These are phyloP conservation scores for Eleginops maclovinus DNA, from an alignment of 2,113 vertebrate species.

Conservation along the genomic window DNA sequence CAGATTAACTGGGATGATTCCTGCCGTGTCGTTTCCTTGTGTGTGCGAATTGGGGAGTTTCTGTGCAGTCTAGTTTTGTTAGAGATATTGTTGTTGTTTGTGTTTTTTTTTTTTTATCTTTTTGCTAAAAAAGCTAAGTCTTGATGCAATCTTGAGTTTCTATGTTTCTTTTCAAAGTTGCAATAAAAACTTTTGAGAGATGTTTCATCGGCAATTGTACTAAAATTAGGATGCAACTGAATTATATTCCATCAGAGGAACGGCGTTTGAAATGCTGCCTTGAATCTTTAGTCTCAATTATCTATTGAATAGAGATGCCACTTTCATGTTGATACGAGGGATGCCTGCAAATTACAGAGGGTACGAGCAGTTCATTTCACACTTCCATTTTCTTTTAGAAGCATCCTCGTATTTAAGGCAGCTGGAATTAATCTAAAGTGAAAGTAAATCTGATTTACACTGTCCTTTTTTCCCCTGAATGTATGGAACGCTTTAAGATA, in stretches of 20 bases:
- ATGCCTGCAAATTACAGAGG: slow-evolving; percentile 16
- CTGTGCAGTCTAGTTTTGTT: slow-evolving; percentile 3
- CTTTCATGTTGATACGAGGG: slow-evolving; percentile 24
- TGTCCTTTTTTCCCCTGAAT: background rate
- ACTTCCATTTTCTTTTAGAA: background rate
- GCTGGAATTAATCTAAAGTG: slow-evolving; percentile 10
- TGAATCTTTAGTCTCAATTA: slow-evolving; percentile 65
- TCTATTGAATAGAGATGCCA: slow-evolving; percentile 28
- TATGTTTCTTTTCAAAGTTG: background rate
- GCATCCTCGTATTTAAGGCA: background rate
- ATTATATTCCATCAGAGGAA: slow-evolving; percentile 26
- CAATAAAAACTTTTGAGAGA: slow-evolving; percentile 32
- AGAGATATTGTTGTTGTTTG: slow-evolving; percentile 8
- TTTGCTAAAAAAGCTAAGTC: background rate
- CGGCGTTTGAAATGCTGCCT: slow-evolving; percentile 48
- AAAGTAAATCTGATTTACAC: background rate
- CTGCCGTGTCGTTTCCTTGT: slow-evolving; percentile 42
- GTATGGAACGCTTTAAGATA: slow-evolving; percentile 6
- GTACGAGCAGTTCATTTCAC: slow-evolving; percentile 5
- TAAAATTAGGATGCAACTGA: slow-evolving; percentile 38
- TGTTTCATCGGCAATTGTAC: slow-evolving; percentile 27
- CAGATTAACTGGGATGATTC: slow-evolving; percentile 71
- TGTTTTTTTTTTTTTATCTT: too few relatives aligned
- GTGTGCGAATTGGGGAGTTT: slow-evolving; percentile 41
- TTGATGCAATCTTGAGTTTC: slow-evolving; percentile 37